These are phyloP conservation scores for Sminthurides aquaticus DNA, from an alignment of 2,888 invertebrate species.

Conservation along the genomic window DNA sequence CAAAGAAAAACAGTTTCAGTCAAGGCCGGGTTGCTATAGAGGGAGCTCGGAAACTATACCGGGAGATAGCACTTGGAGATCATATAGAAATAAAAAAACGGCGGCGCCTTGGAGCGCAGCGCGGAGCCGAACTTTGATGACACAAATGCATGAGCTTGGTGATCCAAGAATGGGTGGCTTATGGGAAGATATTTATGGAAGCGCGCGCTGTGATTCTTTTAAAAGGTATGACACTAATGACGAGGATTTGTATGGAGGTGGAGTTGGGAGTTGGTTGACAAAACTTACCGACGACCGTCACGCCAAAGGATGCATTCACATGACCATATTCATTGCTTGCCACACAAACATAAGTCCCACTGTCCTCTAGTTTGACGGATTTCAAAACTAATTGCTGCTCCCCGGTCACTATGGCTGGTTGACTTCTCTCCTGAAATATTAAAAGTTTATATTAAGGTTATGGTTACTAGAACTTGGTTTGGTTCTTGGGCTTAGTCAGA, in stretches of 20 bases:
- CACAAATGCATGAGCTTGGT: no score
- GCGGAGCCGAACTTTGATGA: neutral
- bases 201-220: no score
- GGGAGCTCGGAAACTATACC: no score
- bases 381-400: slow-evolving; percentile 27
- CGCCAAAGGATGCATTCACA: slow-evolving; percentile 28
- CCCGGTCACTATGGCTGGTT: slow-evolving; percentile 25
- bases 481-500: no score
- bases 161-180: neutral
- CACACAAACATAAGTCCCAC: slow-evolving; percentile 28
- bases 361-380: slow-evolving; percentile 24
- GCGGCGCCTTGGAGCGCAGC: neutral
- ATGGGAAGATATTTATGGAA: neutral
- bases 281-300: slow-evolving; percentile 31
- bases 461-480: no score
- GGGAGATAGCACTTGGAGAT: no score
- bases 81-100: no score
- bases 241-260: neutral
- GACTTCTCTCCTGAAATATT: slow-evolving; percentile 18
- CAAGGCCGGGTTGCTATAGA: no score
- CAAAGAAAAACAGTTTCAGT: no score
- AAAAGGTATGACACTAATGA: neutral
- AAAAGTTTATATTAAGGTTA: no score
- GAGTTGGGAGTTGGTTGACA: neutral
- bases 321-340: slow-evolving; percentile 27